Evolutionary conservation across 2,113 vertebrate species (phyloP), one percentile per base, ranked within the genome.

Genomic region (Pseudonaja textilis): DNA sequence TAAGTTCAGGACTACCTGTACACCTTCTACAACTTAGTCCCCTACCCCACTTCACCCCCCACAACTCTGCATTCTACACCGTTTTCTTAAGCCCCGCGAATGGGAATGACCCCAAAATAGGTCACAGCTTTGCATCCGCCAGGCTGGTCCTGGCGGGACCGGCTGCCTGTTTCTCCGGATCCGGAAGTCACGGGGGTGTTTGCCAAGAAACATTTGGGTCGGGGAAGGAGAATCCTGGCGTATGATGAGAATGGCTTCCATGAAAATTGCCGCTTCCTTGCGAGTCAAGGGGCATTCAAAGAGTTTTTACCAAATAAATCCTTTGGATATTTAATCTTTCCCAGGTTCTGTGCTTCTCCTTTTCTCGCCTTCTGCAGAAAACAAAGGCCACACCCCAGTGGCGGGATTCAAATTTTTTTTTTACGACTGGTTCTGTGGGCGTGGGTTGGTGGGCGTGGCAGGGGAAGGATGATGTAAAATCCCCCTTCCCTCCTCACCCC

Each of bases 61-160:
- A 2, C 9, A 11, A 8, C 25, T 86, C 85, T 88, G 42, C 55
- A 18, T 25, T 54, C 59, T 8, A 25, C 3, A 3, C 23, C 0
- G 8, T 16, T 23, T 92, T 47, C 34, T 89, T 34, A 39, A 54
- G 16, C 3, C 1, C 29, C 34, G 2, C 57, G 34, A 23, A 34
- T 14, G 3, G 42, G n/a, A 54, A 50, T 2, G 6, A 8, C 0
- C 2, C n/a, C 64, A 16, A 81, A 23, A 39, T 23, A 16, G 0
- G 6, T 29, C 50, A 5, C 8, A 8, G 7, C 34, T 20, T 42
- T 81, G 74, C 8, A 5, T 91, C 87, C 91, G 93, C 86, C 96
- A 94, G 97, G 96, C 97, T 88, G 96, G 96, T 93, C 94, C 97
- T 97, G 97, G 39, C 85, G 2, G 92, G 95, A 94, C 91, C 89